Evolutionary conservation across 2,797 vertebrate genomes (phyloP).

Genomic region (Mormyrus hasselquistii): DNA sequence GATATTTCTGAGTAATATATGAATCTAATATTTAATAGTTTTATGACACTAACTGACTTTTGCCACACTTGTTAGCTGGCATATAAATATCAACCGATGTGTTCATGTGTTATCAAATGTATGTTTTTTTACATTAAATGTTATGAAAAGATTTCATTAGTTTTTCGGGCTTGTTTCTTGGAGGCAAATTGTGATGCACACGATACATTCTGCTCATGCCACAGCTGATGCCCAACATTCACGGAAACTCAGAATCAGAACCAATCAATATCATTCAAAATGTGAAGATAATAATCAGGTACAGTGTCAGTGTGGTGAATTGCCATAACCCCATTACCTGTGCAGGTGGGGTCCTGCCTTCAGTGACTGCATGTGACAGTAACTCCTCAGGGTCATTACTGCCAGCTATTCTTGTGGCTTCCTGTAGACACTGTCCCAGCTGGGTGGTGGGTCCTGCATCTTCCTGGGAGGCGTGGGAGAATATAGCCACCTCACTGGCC

Average conservation of each 20-base stretch:
- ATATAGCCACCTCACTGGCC: background rate
- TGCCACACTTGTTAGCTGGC: constrained; percentile 62
- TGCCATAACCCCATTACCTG: background rate
- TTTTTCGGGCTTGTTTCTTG: constrained; percentile 27
- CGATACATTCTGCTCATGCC: constrained; percentile 32
- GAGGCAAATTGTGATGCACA: background rate
- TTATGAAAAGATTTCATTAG: constrained; percentile 42
- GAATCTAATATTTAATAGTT: constrained; percentile 81
- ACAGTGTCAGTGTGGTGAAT: background rate
- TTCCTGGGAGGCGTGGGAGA: constrained; percentile 33
- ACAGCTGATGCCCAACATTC: constrained; percentile 1
- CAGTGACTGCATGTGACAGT: background rate
- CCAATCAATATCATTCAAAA: background rate
- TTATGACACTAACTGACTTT: constrained; percentile 77
- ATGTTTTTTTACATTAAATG: constrained; percentile 66
- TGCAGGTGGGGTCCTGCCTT: background rate
- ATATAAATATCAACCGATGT: constrained; percentile 48
- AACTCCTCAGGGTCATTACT: background rate
- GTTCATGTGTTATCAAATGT: constrained; percentile 56
- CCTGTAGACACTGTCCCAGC: background rate
- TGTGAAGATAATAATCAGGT: background rate
- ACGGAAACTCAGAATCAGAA: background rate
- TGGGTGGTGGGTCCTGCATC: background rate
- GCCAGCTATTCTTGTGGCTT: background rate
- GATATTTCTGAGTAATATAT: constrained; percentile 80